Percentiles rank a stretch among this genome's conserved stretches.
phyloP scores from a whole-genome alignment of 2,113 vertebrate genomes.

The Plectropomus leopardus region DNA sequence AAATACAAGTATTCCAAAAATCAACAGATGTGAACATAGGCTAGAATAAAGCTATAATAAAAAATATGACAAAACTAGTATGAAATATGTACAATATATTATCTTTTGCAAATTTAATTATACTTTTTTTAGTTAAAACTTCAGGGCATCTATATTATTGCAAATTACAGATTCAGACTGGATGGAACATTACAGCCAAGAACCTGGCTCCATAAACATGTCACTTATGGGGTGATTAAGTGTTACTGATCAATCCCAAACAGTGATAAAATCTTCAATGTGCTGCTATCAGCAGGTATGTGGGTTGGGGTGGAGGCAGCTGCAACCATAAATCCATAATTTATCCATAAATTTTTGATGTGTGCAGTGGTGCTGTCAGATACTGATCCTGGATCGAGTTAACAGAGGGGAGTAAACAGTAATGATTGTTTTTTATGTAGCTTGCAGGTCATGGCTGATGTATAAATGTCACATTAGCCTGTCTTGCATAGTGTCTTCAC shows the following conservation, averaged over 20 bases:
- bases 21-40: too few relatives aligned
- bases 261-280: slow-evolving; percentile 7
- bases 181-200: neutral
- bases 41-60: too few relatives aligned
- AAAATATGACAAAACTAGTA: too few relatives aligned
- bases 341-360: neutral
- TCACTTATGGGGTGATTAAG: neutral
- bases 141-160: neutral
- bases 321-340: slow-evolving; percentile 21
- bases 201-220: neutral
- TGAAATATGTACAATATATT: too few relatives aligned
- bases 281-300: slow-evolving; percentile 28
- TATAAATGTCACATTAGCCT: neutral
- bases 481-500: neutral
- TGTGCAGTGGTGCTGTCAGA: neutral
- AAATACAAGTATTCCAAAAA: too few relatives aligned
- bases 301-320: neutral
- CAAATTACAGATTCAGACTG: neutral
- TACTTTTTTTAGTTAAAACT: neutral
- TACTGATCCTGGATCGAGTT: neutral
- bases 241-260: slow-evolving; percentile 28
- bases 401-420: neutral
- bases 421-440: neutral
- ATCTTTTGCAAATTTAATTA: neutral
- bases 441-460: neutral